phyloP scores from a whole-genome alignment of 1,140 invertebrate genomes.

The Stegodyphus dumicola region DNA sequence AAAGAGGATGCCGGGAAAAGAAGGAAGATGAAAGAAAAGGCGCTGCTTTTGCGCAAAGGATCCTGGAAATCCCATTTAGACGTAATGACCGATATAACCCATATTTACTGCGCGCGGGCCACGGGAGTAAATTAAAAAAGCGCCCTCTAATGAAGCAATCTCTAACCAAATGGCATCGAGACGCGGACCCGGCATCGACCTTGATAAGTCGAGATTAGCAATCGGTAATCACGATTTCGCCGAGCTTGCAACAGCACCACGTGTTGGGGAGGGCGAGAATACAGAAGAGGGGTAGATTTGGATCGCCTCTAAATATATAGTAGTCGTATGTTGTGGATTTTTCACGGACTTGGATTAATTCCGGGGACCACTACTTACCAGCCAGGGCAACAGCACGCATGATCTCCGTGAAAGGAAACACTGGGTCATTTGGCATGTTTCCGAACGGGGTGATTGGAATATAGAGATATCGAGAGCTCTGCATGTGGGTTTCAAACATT shows the following conservation, averaged over 20 bases:
- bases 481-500: too few species aligned
- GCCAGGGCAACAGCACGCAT: neutral
- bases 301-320: neutral
- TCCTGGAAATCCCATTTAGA: constrained; percentile 35
- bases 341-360: constrained; percentile 20
- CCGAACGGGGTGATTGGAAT: constrained; percentile 7
- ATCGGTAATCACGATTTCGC: constrained; percentile 46
- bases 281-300: neutral
- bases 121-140: constrained; percentile 23
- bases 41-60: constrained; percentile 7
- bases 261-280: neutral
- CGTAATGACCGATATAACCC: constrained; percentile 56
- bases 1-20: neutral
- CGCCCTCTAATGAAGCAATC: constrained; percentile 53
- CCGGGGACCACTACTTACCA: neutral
- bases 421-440: constrained; percentile 29
- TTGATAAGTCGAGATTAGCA: constrained; percentile 49
- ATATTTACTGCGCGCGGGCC: constrained; percentile 47
- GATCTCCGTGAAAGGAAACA: constrained; percentile 3
- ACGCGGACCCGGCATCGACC: constrained; percentile 9
- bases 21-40: constrained; percentile 19
- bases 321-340: constrained; percentile 12
- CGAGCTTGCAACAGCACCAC: neutral
- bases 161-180: constrained; percentile 53
- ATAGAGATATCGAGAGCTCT: neutral